These are phyloP conservation scores for Chrysolina oricalcia DNA, from an alignment of 2,888 invertebrate species.

Conservation along the genomic window DNA sequence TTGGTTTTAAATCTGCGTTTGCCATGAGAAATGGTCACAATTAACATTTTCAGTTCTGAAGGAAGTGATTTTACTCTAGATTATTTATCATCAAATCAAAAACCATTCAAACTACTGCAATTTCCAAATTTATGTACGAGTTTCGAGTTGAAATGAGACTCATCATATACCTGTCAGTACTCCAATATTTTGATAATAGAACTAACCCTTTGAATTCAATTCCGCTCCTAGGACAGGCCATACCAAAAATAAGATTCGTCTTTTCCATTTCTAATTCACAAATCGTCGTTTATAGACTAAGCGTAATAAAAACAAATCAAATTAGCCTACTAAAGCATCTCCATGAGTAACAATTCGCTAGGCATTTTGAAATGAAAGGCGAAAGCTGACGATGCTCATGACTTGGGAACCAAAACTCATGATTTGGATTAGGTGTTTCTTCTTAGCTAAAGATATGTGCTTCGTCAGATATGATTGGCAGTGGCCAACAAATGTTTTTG, in stretches of 20 bases:
- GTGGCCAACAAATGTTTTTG: conserved; percentile 68
- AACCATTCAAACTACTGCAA: too few species aligned
- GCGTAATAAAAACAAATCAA: conserved; percentile 14
- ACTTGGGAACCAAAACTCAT: neutral
- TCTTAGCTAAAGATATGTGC: conserved; percentile 65
- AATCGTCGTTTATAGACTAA: neutral
- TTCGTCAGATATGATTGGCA: conserved; percentile 62
- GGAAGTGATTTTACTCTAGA: too few species aligned
- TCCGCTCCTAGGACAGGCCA: neutral
- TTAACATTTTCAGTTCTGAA: too few species aligned
- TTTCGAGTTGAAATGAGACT: too few species aligned
- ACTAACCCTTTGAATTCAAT: neutral
- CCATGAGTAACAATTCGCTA: conserved; percentile 49
- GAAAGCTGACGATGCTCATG: neutral
- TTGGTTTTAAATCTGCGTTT: too few species aligned
- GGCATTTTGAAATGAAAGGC: conserved; percentile 41
- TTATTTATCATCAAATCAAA: too few species aligned
- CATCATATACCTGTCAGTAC: too few species aligned
- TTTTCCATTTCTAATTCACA: neutral
- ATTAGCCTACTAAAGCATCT: conserved; percentile 38
- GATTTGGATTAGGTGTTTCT: conserved; percentile 27
- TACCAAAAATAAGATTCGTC: neutral
- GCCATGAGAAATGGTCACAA: too few species aligned
- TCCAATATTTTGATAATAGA: too few species aligned
- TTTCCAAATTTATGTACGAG: too few species aligned